Evolutionary conservation across 2,888 invertebrate species (phyloP).

Genomic region (Phlogophora meticulosa): DNA sequence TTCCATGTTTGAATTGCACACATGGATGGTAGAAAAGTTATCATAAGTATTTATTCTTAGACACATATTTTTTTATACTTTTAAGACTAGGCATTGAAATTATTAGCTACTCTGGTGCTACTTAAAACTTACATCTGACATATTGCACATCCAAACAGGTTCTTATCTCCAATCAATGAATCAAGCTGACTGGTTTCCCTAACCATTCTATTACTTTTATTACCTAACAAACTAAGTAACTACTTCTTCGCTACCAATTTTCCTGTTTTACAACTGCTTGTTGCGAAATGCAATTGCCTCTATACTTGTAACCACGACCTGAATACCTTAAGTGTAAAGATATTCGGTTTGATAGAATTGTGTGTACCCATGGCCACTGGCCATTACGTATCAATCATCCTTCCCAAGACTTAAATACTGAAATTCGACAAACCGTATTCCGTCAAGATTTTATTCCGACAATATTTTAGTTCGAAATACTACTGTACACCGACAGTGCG

Average conservation of each 20-base stretch:
- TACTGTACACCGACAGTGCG: no score
- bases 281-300: constrained; percentile 43
- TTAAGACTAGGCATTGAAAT: no score
- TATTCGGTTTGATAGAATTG: constrained; percentile 1
- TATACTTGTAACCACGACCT: constrained; percentile 42
- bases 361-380: not conserved
- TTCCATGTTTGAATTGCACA: no score
- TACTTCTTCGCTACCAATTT: constrained; percentile 40
- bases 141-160: constrained; percentile 25
- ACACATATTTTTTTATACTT: no score
- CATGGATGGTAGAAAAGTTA: no score
- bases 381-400: no score
- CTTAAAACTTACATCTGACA: not conserved
- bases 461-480: no score
- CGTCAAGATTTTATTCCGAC: no score
- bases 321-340: constrained; percentile 36
- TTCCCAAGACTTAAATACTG: no score
- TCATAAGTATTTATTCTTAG: no score
- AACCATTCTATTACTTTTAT: constrained; percentile 33
- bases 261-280: constrained; percentile 51
- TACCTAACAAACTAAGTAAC: constrained; percentile 33
- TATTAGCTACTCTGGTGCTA: not conserved
- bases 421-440: no score
- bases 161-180: constrained; percentile 5
- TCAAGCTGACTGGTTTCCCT: constrained; percentile 13